These are phyloP conservation scores for Myotis myotis DNA, from an alignment of 2,797 vertebrate genomes.

Conservation along the genomic window DNA sequence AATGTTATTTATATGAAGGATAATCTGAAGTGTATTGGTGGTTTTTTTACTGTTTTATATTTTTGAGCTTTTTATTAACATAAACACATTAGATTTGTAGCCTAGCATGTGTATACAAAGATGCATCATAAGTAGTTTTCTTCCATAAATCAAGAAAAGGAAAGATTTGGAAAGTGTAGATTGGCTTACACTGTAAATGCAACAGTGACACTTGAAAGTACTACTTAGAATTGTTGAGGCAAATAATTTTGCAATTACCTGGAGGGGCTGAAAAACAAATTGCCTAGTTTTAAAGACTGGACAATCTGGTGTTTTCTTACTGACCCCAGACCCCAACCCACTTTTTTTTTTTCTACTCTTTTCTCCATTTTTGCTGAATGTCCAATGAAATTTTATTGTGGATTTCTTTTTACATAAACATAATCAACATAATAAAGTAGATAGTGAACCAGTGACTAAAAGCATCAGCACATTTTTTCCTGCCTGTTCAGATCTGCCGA, in stretches of 20 bases:
- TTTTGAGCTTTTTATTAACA: constrained; percentile 14
- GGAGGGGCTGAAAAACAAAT: constrained; percentile 47
- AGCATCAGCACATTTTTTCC: constrained; percentile 46
- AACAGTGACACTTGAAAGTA: constrained; percentile 36
- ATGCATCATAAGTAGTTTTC: not conserved
- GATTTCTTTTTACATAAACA: constrained; percentile 47
- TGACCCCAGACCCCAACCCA: no score
- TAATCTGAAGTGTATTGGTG: not conserved
- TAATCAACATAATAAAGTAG: constrained; percentile 59
- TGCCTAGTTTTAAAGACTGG: constrained; percentile 53
- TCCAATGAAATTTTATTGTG: constrained; percentile 42
- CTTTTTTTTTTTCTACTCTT: not conserved
- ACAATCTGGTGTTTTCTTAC: constrained; percentile 58
- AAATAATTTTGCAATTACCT: constrained; percentile 65
- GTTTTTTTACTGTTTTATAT: not conserved
- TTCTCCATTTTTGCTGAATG: not conserved
- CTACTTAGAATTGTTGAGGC: constrained; percentile 46
- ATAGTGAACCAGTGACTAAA: constrained; percentile 71
- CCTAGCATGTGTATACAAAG: not conserved
- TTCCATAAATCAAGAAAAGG: constrained; percentile 29
- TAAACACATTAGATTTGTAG: constrained; percentile 19
- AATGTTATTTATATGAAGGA: not conserved
- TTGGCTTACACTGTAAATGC: not conserved
- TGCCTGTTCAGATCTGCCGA: constrained; percentile 52
- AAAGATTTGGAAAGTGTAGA: not conserved